A percentile compares a stretch with the other conserved stretches of the same genome.
phyloP scores from a whole-genome alignment of 1,140 invertebrate species.

The Armadillidium nasatum region DNA sequence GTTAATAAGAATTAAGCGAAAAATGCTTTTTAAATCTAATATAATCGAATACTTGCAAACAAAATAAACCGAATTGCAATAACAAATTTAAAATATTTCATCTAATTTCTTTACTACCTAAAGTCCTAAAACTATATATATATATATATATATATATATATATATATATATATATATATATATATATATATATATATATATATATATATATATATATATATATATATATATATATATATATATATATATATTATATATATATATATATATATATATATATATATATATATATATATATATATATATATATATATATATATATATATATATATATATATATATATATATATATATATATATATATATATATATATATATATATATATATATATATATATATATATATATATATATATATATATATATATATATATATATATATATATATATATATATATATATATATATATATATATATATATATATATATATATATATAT shows the following conservation, averaged over 20 bases:
- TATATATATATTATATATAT: slow-evolving; percentile 7
- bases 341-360: background rate
- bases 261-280: background rate
- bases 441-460: slow-evolving; percentile 13
- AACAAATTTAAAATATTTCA: no score
- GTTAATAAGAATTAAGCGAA: no score
- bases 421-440: background rate
- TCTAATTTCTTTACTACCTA: no score
- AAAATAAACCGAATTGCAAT: no score
- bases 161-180: slow-evolving; percentile 9
- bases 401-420: background rate
- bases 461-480: slow-evolving; percentile 1
- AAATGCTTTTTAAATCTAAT: no score
- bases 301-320: background rate
- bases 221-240: background rate
- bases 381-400: background rate
- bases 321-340: background rate
- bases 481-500: slow-evolving; percentile 13
- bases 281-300: background rate
- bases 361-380: background rate
- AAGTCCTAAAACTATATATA: no score
- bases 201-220: slow-evolving; percentile 19
- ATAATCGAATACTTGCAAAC: no score
- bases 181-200: slow-evolving; percentile 17
- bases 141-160: background rate